Evolutionary conservation across 1,140 invertebrate genomes (phyloP).

Genomic region (Stenopsyche tienmushanensis): DNA sequence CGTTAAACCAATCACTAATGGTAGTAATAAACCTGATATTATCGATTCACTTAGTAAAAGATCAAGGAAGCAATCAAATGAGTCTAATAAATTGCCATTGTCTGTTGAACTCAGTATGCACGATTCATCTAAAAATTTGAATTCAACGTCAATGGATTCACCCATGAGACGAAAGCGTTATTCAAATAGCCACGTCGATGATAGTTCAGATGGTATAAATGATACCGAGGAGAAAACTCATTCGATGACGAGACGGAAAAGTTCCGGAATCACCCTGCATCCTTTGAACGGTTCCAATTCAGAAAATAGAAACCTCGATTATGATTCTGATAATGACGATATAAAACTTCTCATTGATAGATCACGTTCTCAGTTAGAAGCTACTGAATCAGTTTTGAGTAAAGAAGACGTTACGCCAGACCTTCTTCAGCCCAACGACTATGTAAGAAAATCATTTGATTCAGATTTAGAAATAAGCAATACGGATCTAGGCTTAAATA

Average conservation of each 20-base stretch:
- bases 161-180: slow-evolving; percentile 46
- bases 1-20: slow-evolving; percentile 44
- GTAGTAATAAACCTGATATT: slow-evolving; percentile 50
- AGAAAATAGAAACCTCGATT: slow-evolving; percentile 56
- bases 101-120: slow-evolving; percentile 30
- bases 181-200: slow-evolving; percentile 52
- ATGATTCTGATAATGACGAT: slow-evolving; percentile 68
- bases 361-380: slow-evolving; percentile 50
- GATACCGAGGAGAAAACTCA: slow-evolving; percentile 17
- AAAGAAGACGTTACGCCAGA: slow-evolving; percentile 51
- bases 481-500: not conserved
- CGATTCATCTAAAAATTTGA: slow-evolving; percentile 49
- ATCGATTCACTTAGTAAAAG: slow-evolving; percentile 50
- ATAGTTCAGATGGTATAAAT: slow-evolving; percentile 50
- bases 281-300: slow-evolving; percentile 39
- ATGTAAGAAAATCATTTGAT: slow-evolving; percentile 54
- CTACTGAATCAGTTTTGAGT: slow-evolving; percentile 49
- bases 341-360: slow-evolving; percentile 57
- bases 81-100: slow-evolving; percentile 29
- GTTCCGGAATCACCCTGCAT: slow-evolving; percentile 31
- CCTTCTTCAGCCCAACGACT: slow-evolving; percentile 53
- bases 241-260: slow-evolving; percentile 26
- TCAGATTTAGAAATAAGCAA: slow-evolving; percentile 44
- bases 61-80: slow-evolving; percentile 42
- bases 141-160: slow-evolving; percentile 42